Evolutionary conservation across 2,113 vertebrate genomes (phyloP), one percentile per base, ranked within the genome.

Genomic region (Nematolebias whitei): DNA sequence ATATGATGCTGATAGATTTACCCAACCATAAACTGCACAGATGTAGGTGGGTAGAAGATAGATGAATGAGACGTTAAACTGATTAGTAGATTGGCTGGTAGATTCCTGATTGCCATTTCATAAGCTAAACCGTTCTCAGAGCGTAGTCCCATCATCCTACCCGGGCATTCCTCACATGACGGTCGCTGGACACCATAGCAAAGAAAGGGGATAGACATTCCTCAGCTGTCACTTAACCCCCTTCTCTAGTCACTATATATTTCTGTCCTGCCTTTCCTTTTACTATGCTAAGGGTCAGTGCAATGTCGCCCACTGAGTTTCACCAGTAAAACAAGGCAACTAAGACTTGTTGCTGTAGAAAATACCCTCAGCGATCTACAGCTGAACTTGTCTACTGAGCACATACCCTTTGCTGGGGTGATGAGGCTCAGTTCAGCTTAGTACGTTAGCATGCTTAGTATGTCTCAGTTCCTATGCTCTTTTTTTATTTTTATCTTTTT

Each of bases 201-300:
- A 93, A 90, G 88, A 85, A 77, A 82, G 89, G 80, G 89, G 78
- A 40, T 76, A 63, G 87, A 85, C 93, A 94, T 95, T 95, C 92
- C 92, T 95, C 94, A 96, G 93, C 94, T 96, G 94, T 94, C 93
- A 93, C 78, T 87, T 92, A 87, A 71, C 85, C 82, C 70, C 91
- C 86, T 71, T 75, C 85, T 72, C 50, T 0, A 73, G 69, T 75
- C 78, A 40, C 56, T 44, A 69, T 55, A 53, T 50, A 12, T 61
- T 49, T 68, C 52, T 67, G 55, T 61, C 72, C 10, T 51, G 58
- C 70, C 68, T 76, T 63, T 84, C 67, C 50, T 41, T 45, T 48
- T 65, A 57, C 60, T 49, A 76, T 77, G 85, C 74, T 74, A 73
- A 59, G 64, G 58, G 64, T 80, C 82, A 71, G 78, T 68, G 76